A percentile compares a stretch with the other conserved stretches of the same genome.
Evolutionary conservation across 2,797 vertebrate species (phyloP).

Genomic region (Propithecus perrieri): DNA sequence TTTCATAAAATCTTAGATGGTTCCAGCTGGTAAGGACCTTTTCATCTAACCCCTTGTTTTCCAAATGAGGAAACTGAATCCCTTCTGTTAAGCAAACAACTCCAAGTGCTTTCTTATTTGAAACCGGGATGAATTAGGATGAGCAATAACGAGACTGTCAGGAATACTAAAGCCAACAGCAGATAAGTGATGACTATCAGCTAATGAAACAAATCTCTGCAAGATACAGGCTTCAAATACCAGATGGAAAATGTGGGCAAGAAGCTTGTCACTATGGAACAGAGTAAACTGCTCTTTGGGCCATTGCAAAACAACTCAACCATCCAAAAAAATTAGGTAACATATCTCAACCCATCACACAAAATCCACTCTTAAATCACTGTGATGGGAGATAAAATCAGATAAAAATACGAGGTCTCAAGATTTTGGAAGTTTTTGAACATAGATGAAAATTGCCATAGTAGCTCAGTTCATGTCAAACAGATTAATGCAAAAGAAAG

Average conservation of each 20-base stretch:
- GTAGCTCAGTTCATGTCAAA: background rate
- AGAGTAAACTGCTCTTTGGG: slow-evolving; percentile 40
- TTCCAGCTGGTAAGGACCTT: background rate
- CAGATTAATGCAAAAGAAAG: slow-evolving; percentile 19
- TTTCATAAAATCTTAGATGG: background rate
- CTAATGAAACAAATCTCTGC: slow-evolving; percentile 38
- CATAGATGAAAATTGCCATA: background rate
- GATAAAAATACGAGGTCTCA: background rate
- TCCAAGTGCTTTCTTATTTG: slow-evolving; percentile 50
- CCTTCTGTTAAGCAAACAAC: slow-evolving; percentile 48
- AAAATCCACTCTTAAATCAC: background rate
- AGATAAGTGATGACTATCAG: slow-evolving; percentile 75
- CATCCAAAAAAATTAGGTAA: slow-evolving; percentile 19
- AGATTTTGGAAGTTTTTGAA: background rate
- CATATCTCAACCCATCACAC: background rate
- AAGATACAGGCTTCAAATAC: slow-evolving; percentile 71
- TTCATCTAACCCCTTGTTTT: slow-evolving; percentile 20
- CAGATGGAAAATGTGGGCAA: slow-evolving; percentile 83
- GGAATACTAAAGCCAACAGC: slow-evolving; percentile 76
- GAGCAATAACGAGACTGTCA: slow-evolving; percentile 70
- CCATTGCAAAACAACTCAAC: slow-evolving; percentile 6
- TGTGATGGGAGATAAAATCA: background rate
- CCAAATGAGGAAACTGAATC: slow-evolving; percentile 26
- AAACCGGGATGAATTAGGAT: slow-evolving; percentile 56
- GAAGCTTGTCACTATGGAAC: slow-evolving; percentile 80